Base-by-base conservation (phyloP, 2,888 invertebrate species). In the Mylabris sibirica region DNA sequence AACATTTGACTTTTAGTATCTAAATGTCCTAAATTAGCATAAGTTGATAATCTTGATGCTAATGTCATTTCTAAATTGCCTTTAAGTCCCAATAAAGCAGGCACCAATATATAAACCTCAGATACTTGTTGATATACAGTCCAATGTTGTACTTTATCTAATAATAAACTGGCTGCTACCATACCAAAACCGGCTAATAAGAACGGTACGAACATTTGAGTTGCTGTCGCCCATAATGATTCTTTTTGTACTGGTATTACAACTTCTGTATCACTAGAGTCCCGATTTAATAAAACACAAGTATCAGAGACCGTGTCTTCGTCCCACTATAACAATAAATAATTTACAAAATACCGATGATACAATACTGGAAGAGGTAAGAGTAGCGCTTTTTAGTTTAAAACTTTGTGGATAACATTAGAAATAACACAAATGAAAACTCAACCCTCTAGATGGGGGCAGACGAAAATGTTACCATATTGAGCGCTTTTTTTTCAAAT, bases 51-150 rank as follows among this genome's bases (percentile, higher is more conserved):
- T 66, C 97, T 88, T 59, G 96, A 95, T 20, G 97, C 97, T 78
- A 97, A 86, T 26, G 97, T 97, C 97, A 97, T 97, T 87, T 97
- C 97, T 76, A 97, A 87, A 84, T 97, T 97, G 71, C 97, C 97
- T 86, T 97, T 97, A 20, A 97, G 88, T 11, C 97, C 97, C 68
- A 97, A 86, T 59, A 97, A 87, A 11, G 97, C 95, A 66, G 96
- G 96, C 59, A 97, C 95, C 79, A 97, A 86, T 75, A 97, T 96
- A 81, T 96, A 95, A 30, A 96, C 92, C 87, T 96, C 96, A 9
- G 94, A 92, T 22, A 96, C 91, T 78, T 91, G 86, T 77, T 87
- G 87, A 84, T 93, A 97, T 38, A 96, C 95, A 64, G 89, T 88
- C 96, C 96, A 97, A 84, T 95, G 95, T 87, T 95, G 95, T 62